These are phyloP conservation scores for Congeria kusceri DNA, from an alignment of 2,888 invertebrate genomes.

Conservation along the genomic window DNA sequence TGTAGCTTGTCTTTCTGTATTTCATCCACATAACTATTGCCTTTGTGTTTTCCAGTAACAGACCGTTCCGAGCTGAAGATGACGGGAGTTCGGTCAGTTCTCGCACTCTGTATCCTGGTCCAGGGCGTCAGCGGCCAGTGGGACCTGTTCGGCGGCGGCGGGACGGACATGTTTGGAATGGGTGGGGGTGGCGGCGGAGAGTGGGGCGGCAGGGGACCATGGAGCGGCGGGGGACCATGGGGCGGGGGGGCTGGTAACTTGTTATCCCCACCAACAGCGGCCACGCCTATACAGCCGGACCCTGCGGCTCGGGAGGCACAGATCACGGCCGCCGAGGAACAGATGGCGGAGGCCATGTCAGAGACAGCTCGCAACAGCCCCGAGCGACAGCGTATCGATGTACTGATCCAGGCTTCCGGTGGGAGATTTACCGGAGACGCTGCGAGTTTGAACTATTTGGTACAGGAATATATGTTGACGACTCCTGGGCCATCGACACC, in stretches of 20 bases:
- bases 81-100: background rate
- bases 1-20: too few species aligned
- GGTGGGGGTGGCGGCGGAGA: background rate
- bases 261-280: background rate
- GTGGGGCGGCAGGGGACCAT: background rate
- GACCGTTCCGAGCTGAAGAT: background rate
- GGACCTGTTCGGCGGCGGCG: conserved; percentile 10
- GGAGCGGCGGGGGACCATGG: background rate
- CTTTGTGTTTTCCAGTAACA: background rate
- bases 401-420: conserved; percentile 32
- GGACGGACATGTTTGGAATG: conserved; percentile 1
- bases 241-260: background rate
- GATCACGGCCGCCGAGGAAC: conserved; percentile 44
- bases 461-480: conserved; percentile 40
- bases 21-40: background rate
- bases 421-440: conserved; percentile 44
- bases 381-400: conserved; percentile 34
- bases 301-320: conserved; percentile 22
- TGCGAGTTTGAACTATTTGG: conserved; percentile 39
- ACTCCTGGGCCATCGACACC: conserved; percentile 35
- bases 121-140: conserved; percentile 12
- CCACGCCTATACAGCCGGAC: conserved; percentile 9
- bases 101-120: conserved; percentile 5
- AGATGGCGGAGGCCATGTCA: conserved; percentile 47
- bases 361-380: conserved; percentile 42